phyloP scores from a whole-genome alignment of 2,797 vertebrate species.

The Mormyrus hasselquistii region DNA sequence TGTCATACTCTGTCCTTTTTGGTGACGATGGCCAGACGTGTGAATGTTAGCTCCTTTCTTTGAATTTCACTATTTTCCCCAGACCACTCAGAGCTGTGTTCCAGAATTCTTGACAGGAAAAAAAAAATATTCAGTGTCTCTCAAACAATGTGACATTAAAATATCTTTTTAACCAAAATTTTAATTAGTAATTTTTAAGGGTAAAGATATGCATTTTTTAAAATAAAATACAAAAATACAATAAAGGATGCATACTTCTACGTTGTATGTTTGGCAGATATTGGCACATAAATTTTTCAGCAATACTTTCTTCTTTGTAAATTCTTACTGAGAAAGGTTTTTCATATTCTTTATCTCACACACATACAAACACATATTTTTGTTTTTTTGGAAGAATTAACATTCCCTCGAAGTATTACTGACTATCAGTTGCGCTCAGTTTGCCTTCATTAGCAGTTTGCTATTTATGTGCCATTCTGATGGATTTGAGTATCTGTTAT shows the following conservation, averaged over 20 bases:
- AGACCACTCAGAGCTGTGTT: constrained; percentile 37
- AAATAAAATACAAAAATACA: not conserved
- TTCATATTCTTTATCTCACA: not conserved
- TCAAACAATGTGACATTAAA: not conserved
- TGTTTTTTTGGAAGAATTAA: not conserved
- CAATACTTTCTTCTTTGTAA: not conserved
- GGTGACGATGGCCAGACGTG: constrained; percentile 51
- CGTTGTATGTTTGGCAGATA: not conserved
- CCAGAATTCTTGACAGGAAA: not conserved
- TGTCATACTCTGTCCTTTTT: constrained; percentile 42
- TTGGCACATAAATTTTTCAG: not conserved
- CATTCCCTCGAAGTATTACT: constrained; percentile 15
- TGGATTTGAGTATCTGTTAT: not conserved
- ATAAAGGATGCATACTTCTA: not conserved
- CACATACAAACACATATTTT: not conserved
- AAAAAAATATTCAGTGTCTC: not conserved
- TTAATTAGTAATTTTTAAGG: not conserved
- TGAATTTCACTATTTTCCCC: constrained; percentile 40
- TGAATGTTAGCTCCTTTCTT: constrained; percentile 41
- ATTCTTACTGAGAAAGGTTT: not conserved
- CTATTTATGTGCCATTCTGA: constrained; percentile 33
- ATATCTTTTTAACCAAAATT: not conserved
- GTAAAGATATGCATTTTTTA: not conserved
- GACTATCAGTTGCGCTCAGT: not conserved
- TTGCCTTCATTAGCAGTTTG: not conserved